Evolutionary conservation across 2,888 invertebrate species (phyloP).

Genomic region (Eurois occulta): DNA sequence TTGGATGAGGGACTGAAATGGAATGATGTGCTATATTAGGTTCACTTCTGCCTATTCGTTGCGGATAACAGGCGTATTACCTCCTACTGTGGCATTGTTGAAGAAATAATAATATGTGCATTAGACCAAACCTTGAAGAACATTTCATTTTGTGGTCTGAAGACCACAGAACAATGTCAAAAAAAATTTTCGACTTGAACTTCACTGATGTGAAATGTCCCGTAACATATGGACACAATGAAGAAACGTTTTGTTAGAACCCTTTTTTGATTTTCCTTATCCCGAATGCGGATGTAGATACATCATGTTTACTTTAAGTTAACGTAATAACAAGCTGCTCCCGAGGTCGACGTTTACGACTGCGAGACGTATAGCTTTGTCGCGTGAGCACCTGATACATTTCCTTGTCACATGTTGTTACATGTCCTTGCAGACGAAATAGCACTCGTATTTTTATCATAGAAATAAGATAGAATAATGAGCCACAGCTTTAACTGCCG

Average conservation of each 20-base stretch:
- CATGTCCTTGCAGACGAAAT: too few species aligned
- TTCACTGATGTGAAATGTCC: neutral
- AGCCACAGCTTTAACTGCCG: neutral
- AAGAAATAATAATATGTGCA: neutral
- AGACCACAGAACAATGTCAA: neutral
- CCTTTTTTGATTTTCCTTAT: neutral
- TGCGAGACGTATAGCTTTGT: constrained; percentile 10
- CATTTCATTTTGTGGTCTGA: neutral
- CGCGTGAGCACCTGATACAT: constrained; percentile 28
- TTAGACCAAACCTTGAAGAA: neutral
- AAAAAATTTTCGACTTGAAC: neutral
- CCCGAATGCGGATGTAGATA: neutral
- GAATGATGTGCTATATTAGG: neutral
- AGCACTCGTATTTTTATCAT: constrained; percentile 1
- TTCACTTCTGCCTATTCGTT: neutral
- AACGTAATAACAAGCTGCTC: constrained; percentile 30
- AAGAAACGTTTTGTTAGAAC: neutral
- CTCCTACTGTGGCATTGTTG: neutral
- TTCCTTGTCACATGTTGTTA: too few species aligned
- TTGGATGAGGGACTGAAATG: neutral
- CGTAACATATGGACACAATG: neutral
- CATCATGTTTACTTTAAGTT: constrained; percentile 18
- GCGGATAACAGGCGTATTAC: neutral
- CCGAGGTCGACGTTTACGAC: constrained; percentile 34
- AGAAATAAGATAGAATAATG: neutral